A percentile compares a stretch with the other conserved stretches of the same genome.
phyloP scores from a whole-genome alignment of 2,113 vertebrate genomes.

The Serinus canaria region DNA sequence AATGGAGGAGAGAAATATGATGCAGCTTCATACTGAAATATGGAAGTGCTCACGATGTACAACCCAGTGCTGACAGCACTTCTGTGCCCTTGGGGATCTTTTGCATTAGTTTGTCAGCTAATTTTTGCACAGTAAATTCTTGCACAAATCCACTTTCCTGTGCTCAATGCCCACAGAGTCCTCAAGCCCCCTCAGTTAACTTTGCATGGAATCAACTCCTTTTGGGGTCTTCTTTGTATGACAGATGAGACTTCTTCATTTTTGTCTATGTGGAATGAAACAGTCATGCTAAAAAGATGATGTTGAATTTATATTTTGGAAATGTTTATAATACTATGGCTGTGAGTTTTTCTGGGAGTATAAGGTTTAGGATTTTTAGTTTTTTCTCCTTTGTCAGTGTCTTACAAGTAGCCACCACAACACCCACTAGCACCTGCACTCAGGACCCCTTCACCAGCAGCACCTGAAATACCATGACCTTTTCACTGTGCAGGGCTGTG shows the following conservation, averaged over 20 bases:
- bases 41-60: neutral
- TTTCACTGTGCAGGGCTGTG: neutral
- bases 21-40: neutral
- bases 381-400: neutral
- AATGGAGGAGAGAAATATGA: neutral
- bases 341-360: neutral
- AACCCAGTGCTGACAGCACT: neutral
- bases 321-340: neutral
- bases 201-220: neutral
- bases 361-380: neutral
- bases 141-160: neutral
- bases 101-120: neutral
- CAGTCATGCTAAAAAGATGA: neutral
- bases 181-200: neutral
- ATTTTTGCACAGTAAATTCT: neutral
- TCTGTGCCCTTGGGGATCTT: neutral
- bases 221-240: neutral
- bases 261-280: neutral
- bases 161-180: neutral
- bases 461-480: neutral
- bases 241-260: neutral
- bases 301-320: neutral
- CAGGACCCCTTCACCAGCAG: neutral
- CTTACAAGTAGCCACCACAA: neutral
- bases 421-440: neutral